A percentile compares a stretch with the other conserved stretches of the same genome.
phyloP scores from a whole-genome alignment of 1,140 invertebrate species.

The Cyclargus thomasi region DNA sequence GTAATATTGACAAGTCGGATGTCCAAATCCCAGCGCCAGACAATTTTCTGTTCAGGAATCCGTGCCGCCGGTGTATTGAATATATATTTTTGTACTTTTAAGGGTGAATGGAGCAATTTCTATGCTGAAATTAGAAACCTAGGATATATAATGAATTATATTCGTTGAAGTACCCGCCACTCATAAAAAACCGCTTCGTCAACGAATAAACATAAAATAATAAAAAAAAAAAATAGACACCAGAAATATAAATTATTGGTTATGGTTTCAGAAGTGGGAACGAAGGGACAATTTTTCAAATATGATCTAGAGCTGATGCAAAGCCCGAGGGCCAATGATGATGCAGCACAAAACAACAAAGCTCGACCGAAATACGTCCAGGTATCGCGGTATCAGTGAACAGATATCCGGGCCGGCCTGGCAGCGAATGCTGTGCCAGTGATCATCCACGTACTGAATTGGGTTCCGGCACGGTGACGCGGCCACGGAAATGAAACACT shows the following conservation, averaged over 20 bases:
- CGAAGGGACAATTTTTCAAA: neutral
- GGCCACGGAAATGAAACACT: conserved; percentile 59
- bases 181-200: no score
- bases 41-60: neutral
- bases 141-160: neutral
- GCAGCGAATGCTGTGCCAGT: conserved; percentile 35
- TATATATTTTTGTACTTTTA: neutral
- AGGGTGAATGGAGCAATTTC: neutral
- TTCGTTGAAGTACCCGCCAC: neutral
- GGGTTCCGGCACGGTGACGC: conserved; percentile 45
- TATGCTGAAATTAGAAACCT: neutral
- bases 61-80: neutral
- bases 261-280: no score
- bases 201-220: no score
- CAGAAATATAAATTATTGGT: no score
- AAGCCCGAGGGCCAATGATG: neutral
- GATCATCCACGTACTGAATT: conserved; percentile 45
- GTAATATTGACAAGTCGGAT: conserved; percentile 3
- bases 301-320: neutral
- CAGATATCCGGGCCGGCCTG: conserved; percentile 36
- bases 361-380: neutral
- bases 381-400: conserved; percentile 8
- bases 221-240: no score
- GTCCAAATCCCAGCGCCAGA: conserved; percentile 1
- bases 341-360: neutral